These are phyloP conservation scores for Archivesica marissinica DNA, from an alignment of 1,140 invertebrate genomes.

Conservation along the genomic window DNA sequence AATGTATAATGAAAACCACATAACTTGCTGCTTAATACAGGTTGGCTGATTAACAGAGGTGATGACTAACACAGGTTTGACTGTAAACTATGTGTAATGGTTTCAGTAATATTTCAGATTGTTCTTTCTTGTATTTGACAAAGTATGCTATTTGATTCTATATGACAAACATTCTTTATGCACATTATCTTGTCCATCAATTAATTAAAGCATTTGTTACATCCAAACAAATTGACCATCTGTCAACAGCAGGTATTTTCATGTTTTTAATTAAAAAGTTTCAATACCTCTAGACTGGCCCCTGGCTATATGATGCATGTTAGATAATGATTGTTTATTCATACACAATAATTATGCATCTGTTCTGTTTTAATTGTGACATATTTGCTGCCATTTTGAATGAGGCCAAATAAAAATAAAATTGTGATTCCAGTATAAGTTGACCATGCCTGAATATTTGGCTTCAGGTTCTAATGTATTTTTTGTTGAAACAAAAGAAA, in stretches of 20 bases:
- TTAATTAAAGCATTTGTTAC: conserved; percentile 25
- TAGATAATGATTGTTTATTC: neutral
- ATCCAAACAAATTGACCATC: neutral
- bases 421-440: no score
- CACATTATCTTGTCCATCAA: neutral
- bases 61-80: no score
- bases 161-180: neutral
- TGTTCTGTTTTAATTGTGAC: neutral
- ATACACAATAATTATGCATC: neutral
- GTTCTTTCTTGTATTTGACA: neutral
- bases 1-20: no score
- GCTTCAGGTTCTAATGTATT: no score
- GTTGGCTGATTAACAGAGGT: no score
- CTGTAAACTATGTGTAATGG: neutral
- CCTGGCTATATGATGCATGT: neutral
- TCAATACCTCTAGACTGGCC: neutral
- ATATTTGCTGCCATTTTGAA: no score
- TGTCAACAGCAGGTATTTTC: conserved; percentile 2
- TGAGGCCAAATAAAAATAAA: no score
- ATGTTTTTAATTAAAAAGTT: neutral
- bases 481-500: no score
- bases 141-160: neutral
- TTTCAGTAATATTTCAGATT: neutral
- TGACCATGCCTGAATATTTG: no score
- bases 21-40: no score